phyloP scores from a whole-genome alignment of 2,888 invertebrate species.

The Toxonevra muliebris region DNA sequence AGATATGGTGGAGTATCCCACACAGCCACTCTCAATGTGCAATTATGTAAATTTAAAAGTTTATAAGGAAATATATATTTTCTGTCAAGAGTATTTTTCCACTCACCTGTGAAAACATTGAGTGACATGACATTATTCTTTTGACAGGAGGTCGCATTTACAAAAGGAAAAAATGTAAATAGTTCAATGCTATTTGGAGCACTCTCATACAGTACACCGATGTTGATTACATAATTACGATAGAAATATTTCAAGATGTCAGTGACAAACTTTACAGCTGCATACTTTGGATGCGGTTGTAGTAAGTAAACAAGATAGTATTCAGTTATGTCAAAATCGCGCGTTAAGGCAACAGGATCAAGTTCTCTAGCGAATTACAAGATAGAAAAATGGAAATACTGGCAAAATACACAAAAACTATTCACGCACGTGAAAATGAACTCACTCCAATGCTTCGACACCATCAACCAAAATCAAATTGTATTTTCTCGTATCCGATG shows the following conservation, averaged over 20 bases:
- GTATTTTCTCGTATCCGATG: slow-evolving; percentile 31
- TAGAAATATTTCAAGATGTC: slow-evolving; percentile 42
- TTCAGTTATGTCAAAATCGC: slow-evolving; percentile 41
- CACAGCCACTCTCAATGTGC: slow-evolving; percentile 40
- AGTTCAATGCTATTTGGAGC: slow-evolving; percentile 26
- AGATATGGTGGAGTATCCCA: slow-evolving; percentile 45
- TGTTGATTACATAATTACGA: slow-evolving; percentile 43
- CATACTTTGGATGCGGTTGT: slow-evolving; percentile 20
- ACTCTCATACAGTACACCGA: slow-evolving; percentile 37
- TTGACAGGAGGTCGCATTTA: slow-evolving; percentile 31
- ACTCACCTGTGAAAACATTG: slow-evolving; percentile 35
- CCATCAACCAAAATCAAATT: slow-evolving; percentile 38
- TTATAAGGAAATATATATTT: slow-evolving; percentile 43
- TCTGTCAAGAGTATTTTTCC: slow-evolving; percentile 22
- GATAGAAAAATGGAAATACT: slow-evolving; percentile 19
- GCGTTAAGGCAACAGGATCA: slow-evolving; percentile 34
- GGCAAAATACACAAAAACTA: neutral
- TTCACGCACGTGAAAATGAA: neutral
- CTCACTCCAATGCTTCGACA: slow-evolving; percentile 33
- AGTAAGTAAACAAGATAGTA: slow-evolving; percentile 41
- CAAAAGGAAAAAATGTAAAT: slow-evolving; percentile 42
- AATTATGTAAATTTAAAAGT: slow-evolving; percentile 35
- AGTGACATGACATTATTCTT: slow-evolving; percentile 24
- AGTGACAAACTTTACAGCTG: slow-evolving; percentile 2
- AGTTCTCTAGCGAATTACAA: slow-evolving; percentile 26